phyloP scores from a whole-genome alignment of 2,113 vertebrate species.

The Sylvia atricapilla region DNA sequence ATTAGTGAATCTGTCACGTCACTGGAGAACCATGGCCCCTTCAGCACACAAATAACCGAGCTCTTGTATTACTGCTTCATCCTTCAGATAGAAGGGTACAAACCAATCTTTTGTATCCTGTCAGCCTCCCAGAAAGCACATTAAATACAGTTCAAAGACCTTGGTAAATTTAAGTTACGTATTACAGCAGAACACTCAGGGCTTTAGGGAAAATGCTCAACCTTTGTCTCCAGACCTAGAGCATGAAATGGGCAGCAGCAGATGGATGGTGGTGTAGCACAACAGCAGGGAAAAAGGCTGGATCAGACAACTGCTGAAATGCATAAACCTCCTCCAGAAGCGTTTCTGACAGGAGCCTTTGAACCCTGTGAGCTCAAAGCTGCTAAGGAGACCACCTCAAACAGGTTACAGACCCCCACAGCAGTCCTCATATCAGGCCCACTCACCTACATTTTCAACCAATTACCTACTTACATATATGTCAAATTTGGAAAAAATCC shows the following conservation, averaged over 20 bases:
- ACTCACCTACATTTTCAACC: background rate
- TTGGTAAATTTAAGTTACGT: constrained; percentile 60
- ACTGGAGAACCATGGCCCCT: constrained; percentile 50
- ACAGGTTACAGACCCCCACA: background rate
- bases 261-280: background rate
- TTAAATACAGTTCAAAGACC: constrained; percentile 57
- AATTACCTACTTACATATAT: rapidly evolving
- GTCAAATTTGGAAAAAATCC: background rate
- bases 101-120: constrained; percentile 76
- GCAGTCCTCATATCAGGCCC: background rate
- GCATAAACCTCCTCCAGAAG: background rate
- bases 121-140: constrained; percentile 74
- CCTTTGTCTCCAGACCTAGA: background rate
- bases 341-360: background rate
- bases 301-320: background rate
- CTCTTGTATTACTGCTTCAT: constrained; percentile 67
- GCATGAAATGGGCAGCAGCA: background rate
- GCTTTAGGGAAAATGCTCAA: constrained; percentile 17
- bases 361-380: background rate
- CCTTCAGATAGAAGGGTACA: constrained; percentile 76
- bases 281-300: background rate
- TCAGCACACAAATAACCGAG: constrained; percentile 69
- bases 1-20: constrained; percentile 76
- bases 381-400: background rate
- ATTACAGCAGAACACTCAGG: constrained; percentile 16